Percentiles rank a stretch among this genome's conserved stretches.
Evolutionary conservation across 2,888 invertebrate genomes (phyloP).

Genomic region (Morinoia aosen): DNA sequence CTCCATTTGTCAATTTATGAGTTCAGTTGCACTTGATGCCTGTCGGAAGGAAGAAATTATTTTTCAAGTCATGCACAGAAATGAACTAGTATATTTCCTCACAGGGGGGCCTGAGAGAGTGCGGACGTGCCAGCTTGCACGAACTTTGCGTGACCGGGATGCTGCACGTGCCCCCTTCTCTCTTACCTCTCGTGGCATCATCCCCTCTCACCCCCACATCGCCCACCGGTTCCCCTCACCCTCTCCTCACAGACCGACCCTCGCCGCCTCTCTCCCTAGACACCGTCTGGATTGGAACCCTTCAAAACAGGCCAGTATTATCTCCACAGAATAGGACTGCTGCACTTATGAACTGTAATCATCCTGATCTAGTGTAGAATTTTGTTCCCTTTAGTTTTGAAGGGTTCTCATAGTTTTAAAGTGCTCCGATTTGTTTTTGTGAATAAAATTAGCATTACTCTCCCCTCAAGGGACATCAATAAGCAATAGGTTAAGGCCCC

Average conservation of each 20-base stretch:
- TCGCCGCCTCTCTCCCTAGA: constrained; percentile 56
- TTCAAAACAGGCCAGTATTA: constrained; percentile 78
- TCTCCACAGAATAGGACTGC: not conserved
- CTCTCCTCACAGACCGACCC: constrained; percentile 12
- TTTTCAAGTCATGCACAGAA: too few species aligned
- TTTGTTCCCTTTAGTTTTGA: too few species aligned
- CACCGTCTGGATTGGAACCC: constrained; percentile 92
- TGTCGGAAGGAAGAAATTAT: too few species aligned
- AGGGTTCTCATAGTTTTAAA: too few species aligned
- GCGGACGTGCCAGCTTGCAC: constrained; percentile 81
- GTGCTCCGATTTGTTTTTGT: too few species aligned
- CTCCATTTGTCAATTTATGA: too few species aligned
- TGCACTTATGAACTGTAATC: too few species aligned
- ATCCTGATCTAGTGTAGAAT: too few species aligned
- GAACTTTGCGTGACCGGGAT: constrained; percentile 86
- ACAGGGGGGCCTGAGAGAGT: constrained; percentile 75
- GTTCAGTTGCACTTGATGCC: too few species aligned
- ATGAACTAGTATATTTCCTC: not conserved
- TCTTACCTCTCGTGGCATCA: constrained; percentile 42
- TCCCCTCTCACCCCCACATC: constrained; percentile 26
- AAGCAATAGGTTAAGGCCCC: not conserved
- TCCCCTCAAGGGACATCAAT: too few species aligned
- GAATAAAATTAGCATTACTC: too few species aligned
- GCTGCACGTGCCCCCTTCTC: constrained; percentile 84
- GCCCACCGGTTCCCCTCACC: not conserved